Evolutionary conservation across 2,113 vertebrate genomes (phyloP).

Genomic region (Clarias macrocephalus): DNA sequence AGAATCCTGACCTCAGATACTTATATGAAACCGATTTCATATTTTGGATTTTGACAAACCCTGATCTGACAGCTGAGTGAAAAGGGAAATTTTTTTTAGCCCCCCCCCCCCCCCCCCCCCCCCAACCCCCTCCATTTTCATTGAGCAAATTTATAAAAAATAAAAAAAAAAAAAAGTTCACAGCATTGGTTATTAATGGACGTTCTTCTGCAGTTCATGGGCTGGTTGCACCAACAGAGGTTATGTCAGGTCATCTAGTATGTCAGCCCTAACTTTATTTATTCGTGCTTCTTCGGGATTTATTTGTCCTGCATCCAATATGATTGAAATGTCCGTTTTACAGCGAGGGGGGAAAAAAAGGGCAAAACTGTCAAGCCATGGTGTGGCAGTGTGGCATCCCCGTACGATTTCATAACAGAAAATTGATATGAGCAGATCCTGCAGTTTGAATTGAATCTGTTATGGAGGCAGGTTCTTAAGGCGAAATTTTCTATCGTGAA

Average conservation of each 20-base stretch:
- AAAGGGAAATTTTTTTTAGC: background rate
- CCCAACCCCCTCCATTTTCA: background rate
- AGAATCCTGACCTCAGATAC: background rate
- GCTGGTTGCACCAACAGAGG: background rate
- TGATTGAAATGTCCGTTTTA: background rate
- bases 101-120: too few relatives aligned
- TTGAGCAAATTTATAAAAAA: background rate
- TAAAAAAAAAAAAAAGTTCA: too few relatives aligned
- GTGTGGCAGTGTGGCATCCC: background rate
- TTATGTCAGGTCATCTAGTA: background rate
- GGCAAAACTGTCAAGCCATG: background rate
- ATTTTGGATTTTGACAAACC: background rate
- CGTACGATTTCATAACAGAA: background rate
- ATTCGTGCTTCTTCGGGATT: background rate
- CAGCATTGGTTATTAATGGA: background rate
- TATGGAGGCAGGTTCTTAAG: too few relatives aligned
- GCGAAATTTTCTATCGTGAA: too few relatives aligned
- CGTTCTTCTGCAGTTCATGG: background rate
- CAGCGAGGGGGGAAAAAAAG: background rate
- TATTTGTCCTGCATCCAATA: background rate
- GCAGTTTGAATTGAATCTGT: background rate
- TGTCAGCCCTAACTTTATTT: background rate
- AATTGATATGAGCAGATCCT: background rate
- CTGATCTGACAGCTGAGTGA: constrained; percentile 17
- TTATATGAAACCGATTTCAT: background rate